Conservation (phyloP, 1,140 invertebrate genomes). For the Belonocnema kinseyi region DNA sequence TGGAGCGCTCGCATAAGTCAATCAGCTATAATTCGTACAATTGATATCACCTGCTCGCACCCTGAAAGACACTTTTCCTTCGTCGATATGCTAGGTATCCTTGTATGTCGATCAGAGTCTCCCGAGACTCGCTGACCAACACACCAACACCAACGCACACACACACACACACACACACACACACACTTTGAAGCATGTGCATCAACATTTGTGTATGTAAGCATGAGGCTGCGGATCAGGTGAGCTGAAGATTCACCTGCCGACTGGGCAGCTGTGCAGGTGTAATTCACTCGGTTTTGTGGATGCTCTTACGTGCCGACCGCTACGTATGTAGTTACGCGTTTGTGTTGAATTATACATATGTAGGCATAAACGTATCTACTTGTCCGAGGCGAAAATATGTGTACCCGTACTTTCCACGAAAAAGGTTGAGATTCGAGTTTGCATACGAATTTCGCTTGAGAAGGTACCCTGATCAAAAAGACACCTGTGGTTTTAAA, state of each 20-base stretch:
- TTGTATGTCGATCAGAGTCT: slow-evolving; percentile 54
- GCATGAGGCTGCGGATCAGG: slow-evolving; percentile 64
- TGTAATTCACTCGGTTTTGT: slow-evolving; percentile 71
- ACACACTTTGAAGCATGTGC: slow-evolving; percentile 37
- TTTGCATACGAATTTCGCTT: slow-evolving; percentile 1
- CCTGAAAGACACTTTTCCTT: slow-evolving; percentile 53
- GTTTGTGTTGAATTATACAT: neutral
- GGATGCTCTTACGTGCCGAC: slow-evolving; percentile 52
- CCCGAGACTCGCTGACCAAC: slow-evolving; percentile 25
- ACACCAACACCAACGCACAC: neutral
- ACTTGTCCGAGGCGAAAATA: slow-evolving; percentile 1
- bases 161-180: neutral
- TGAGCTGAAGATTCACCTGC: slow-evolving; percentile 74
- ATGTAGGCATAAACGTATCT: neutral
- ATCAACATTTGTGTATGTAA: slow-evolving; percentile 35
- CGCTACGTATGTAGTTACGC: slow-evolving; percentile 37
- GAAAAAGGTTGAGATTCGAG: slow-evolving; percentile 7
- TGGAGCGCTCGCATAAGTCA: slow-evolving; percentile 47
- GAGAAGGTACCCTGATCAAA: neutral
- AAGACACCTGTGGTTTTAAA: neutral
- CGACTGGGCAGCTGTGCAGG: slow-evolving; percentile 70
- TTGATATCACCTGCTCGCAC: slow-evolving; percentile 70
- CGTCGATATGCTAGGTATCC: slow-evolving; percentile 48
- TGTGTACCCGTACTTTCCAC: neutral
- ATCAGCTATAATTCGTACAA: slow-evolving; percentile 70